phyloP scores from a whole-genome alignment of 1,140 invertebrate genomes.

The Drosophila malerkotliana region DNA sequence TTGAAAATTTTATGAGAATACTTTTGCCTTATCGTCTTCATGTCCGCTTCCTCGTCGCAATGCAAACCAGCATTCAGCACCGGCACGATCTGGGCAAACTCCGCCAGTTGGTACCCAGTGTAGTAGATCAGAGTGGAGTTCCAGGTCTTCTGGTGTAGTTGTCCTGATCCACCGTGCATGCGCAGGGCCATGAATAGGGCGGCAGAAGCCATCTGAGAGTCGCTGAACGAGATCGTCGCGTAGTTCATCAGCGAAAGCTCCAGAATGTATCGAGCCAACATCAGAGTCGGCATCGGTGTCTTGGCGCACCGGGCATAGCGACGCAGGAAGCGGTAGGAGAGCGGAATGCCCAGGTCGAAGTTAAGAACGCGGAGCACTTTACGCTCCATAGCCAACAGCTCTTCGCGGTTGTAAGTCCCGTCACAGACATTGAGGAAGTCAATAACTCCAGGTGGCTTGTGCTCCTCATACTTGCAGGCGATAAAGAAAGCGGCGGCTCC shows the following conservation, averaged over 20 bases:
- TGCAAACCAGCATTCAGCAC: slow-evolving; percentile 91
- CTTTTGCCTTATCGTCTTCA: slow-evolving; percentile 95
- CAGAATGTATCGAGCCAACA: slow-evolving; percentile 96
- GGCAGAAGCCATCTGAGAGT: slow-evolving; percentile 95
- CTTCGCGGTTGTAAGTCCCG: slow-evolving; percentile 92
- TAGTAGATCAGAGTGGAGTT: slow-evolving; percentile 93
- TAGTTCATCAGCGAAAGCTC: slow-evolving; percentile 98
- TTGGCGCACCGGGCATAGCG: slow-evolving; percentile 96
- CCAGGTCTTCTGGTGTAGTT: slow-evolving; percentile 85
- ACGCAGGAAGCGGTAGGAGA: slow-evolving; percentile 97
- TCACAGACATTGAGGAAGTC: slow-evolving; percentile 99
- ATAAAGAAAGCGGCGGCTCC: slow-evolving; percentile 96
- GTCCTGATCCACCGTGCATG: slow-evolving; percentile 89
- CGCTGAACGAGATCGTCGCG: slow-evolving; percentile 89
- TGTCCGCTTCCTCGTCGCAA: slow-evolving; percentile 89
- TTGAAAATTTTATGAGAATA: slow-evolving; percentile 98
- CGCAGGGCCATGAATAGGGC: slow-evolving; percentile 93
- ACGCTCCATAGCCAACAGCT: slow-evolving; percentile 96
- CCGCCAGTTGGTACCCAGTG: slow-evolving; percentile 91
- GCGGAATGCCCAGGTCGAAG: slow-evolving; percentile 96
- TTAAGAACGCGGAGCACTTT: slow-evolving; percentile 92
- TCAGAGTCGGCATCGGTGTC: slow-evolving; percentile 95
- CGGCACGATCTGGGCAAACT: slow-evolving; percentile 90
- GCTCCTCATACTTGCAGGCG: slow-evolving; percentile 98
- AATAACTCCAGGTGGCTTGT: slow-evolving; percentile 95